Evolutionary conservation across 1,140 invertebrate species (phyloP).

Genomic region (Caenorhabditis brenneri): DNA sequence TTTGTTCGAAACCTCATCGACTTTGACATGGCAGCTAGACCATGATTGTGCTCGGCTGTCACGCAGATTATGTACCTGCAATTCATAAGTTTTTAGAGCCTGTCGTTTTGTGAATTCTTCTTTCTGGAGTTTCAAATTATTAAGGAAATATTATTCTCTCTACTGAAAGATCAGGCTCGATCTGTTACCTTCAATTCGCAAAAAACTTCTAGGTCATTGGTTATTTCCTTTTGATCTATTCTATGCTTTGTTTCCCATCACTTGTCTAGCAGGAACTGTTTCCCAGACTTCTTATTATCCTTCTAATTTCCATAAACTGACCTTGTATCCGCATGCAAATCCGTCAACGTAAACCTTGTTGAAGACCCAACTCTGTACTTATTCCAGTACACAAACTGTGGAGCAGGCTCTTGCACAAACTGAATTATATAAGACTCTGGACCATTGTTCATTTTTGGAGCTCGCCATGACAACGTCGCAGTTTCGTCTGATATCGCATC

Average conservation of each 20-base stretch:
- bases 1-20: slow-evolving; percentile 64
- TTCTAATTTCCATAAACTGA: no score
- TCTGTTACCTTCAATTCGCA: no score
- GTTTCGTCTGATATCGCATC: slow-evolving; percentile 69
- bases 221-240: no score
- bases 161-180: no score
- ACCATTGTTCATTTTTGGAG: slow-evolving; percentile 70
- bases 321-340: slow-evolving; percentile 65
- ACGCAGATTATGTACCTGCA: slow-evolving; percentile 66
- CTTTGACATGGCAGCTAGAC: slow-evolving; percentile 68
- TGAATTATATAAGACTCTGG: slow-evolving; percentile 67
- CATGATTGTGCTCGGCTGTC: slow-evolving; percentile 69
- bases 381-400: slow-evolving; percentile 67
- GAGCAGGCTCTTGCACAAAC: slow-evolving; percentile 68
- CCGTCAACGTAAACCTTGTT: slow-evolving; percentile 66
- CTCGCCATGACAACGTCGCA: slow-evolving; percentile 66
- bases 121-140: no score
- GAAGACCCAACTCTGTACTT: slow-evolving; percentile 61
- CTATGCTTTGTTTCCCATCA: no score
- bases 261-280: no score
- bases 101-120: no score
- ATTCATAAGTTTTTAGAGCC: neutral
- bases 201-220: no score
- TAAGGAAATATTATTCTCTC: no score
- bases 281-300: no score